phyloP scores from a whole-genome alignment of 2,888 invertebrate genomes.

The Metellina segmentata region DNA sequence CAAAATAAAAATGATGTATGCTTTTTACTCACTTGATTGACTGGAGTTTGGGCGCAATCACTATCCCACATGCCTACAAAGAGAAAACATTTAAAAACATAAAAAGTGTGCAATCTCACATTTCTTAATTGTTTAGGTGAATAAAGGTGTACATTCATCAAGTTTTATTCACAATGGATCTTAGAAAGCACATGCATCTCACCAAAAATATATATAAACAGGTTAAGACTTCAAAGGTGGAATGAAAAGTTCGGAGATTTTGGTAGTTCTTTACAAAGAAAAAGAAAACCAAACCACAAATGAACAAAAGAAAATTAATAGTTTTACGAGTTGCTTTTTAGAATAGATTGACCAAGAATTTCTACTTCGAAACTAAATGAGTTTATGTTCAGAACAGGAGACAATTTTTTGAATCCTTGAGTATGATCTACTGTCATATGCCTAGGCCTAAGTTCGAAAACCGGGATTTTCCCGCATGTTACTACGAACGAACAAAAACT shows the following conservation, averaged over 20 bases:
- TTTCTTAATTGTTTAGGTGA: too few species aligned
- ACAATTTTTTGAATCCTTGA: not conserved
- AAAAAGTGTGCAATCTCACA: too few species aligned
- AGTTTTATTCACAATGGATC: too few species aligned
- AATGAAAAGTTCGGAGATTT: not conserved
- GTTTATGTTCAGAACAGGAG: not conserved
- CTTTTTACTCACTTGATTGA: slow-evolving; percentile 20
- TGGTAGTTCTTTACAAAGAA: not conserved
- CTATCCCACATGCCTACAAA: slow-evolving; percentile 61
- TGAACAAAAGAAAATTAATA: not conserved
- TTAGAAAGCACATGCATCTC: not conserved
- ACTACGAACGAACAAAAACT: not conserved
- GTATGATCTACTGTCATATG: not conserved
- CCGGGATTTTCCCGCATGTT: slow-evolving; percentile 9
- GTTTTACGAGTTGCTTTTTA: not conserved
- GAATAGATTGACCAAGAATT: not conserved
- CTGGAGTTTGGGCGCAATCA: slow-evolving; percentile 5
- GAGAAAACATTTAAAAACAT: not conserved
- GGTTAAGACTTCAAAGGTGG: not conserved
- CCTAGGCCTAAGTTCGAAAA: slow-evolving; percentile 23
- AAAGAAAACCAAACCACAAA: not conserved
- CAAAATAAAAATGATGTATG: too few species aligned
- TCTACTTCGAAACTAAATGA: not conserved
- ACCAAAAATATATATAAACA: not conserved
- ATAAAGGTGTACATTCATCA: too few species aligned